Evolutionary conservation across 2,888 invertebrate genomes (phyloP).

Genomic region (Nephrotoma guestfalica): DNA sequence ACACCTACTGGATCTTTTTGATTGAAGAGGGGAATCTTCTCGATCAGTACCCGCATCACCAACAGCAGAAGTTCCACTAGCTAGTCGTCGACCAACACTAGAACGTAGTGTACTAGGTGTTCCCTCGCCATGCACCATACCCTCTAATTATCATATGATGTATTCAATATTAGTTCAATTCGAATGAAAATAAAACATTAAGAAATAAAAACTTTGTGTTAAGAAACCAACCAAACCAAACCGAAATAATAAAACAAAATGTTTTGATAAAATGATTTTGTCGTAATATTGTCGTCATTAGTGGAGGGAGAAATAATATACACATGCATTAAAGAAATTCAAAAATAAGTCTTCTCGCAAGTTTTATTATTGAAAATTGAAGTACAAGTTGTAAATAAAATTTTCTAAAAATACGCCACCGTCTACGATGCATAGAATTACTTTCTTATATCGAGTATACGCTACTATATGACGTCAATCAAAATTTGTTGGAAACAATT

Average conservation of each 20-base stretch:
- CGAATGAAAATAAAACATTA: not conserved
- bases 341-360: not conserved
- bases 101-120: constrained; percentile 1
- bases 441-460: not conserved
- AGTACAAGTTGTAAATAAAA: not conserved
- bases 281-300: not conserved
- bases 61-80: constrained; percentile 33
- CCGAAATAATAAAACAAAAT: not conserved
- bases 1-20: constrained; percentile 72
- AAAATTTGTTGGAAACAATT: not conserved
- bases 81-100: constrained; percentile 31
- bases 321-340: not conserved
- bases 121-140: not conserved
- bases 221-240: not conserved
- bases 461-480: not conserved
- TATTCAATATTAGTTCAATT: not conserved
- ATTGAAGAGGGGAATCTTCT: constrained; percentile 73
- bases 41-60: constrained; percentile 49
- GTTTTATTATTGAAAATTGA: not conserved
- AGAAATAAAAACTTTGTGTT: not conserved
- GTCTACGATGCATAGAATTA: not conserved
- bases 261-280: not conserved
- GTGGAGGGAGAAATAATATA: not conserved
- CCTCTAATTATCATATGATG: not conserved
- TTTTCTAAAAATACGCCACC: not conserved